Evolutionary conservation across 2,888 invertebrate genomes (phyloP), one percentile per base, ranked within the genome.

Genomic region (Caenorhabditis auriculariae): DNA sequence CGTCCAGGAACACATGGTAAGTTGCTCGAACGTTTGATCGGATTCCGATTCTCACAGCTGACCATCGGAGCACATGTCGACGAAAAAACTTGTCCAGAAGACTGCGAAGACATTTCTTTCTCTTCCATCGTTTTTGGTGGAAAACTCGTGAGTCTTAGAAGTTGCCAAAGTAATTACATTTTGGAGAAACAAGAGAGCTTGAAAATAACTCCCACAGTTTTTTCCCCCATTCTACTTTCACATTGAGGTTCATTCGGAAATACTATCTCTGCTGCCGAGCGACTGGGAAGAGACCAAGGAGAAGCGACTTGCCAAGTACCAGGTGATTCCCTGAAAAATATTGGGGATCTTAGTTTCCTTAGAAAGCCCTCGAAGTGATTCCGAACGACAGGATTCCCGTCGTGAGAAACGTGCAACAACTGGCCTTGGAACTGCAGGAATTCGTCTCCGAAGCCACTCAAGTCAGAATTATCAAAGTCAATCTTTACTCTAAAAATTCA

Each of bases 251-350:
- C 45, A 57, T 3, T 57, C 67, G 2, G 74, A 76, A 45, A 67
- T 76, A 26, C 58, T 69, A 12, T 59, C 69, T n/a, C 61, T 69
- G 27, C 59, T 76, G 2, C 75, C 75, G 15, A 67, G 71, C 29
- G 76, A 76, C 46, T 76, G 75, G 75, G 76, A 76, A 43, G 76
- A 76, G 32, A 71, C 67, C 12, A 75, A 75, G 45, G 76, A 76
- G 53, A 74, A 73, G 48, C 44, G 71, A 32, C 54, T 76, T 17
- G 48, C 56, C 5, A 59, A 61, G 7, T 73, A 71, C 44, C 71
- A 73, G 55, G 69, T 69, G n/a, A 19, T 29, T 49, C 24, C 24
- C 3, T 1, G 17, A 32, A 35, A 7, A n/a, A 17, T 27, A 15
- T 4, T 17, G n/a, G 1, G 9, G 6, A 51, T 19, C n/a, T 44